Conservation (phyloP, 92 coral and sea anemone genomes). For the Heliopora coerulea region DNA sequence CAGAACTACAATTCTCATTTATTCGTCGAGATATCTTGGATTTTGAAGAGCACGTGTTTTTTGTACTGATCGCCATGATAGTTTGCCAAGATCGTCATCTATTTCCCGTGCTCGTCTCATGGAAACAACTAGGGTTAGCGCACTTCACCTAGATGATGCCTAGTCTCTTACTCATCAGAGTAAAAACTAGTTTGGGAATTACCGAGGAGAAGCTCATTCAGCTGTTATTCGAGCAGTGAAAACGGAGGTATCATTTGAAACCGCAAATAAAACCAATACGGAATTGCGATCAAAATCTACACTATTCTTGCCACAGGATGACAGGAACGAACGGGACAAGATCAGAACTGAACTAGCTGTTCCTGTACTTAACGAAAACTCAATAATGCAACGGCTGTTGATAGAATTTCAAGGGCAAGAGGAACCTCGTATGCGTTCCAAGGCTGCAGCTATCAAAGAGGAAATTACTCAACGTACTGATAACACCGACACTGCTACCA, state of each 20-base stretch:
- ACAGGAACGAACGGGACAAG: neutral
- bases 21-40: too few species aligned
- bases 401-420: constrained; percentile 30
- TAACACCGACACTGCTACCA: neutral
- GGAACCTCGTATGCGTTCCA: constrained; percentile 26
- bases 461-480: constrained; percentile 39
- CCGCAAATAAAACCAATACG: neutral
- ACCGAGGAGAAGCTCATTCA: neutral
- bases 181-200: neutral
- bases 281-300: neutral
- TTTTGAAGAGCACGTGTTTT: too few species aligned
- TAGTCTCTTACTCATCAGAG: neutral
- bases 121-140: constrained; percentile 13
- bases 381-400: constrained; percentile 29
- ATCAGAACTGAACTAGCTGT: neutral
- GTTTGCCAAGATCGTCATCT: constrained; percentile 37
- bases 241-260: constrained; percentile 19
- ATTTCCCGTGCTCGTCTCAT: constrained; percentile 41
- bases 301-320: constrained; percentile 7
- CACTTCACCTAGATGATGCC: constrained; percentile 9
- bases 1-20: too few species aligned
- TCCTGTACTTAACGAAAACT: constrained; percentile 30
- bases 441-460: constrained; percentile 20
- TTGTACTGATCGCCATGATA: too few species aligned
- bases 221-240: constrained; percentile 26